Percentiles rank a stretch among this genome's conserved stretches.
Evolutionary conservation across 2,797 vertebrate species (phyloP).

Genomic region (Cetoscarus ocellatus): DNA sequence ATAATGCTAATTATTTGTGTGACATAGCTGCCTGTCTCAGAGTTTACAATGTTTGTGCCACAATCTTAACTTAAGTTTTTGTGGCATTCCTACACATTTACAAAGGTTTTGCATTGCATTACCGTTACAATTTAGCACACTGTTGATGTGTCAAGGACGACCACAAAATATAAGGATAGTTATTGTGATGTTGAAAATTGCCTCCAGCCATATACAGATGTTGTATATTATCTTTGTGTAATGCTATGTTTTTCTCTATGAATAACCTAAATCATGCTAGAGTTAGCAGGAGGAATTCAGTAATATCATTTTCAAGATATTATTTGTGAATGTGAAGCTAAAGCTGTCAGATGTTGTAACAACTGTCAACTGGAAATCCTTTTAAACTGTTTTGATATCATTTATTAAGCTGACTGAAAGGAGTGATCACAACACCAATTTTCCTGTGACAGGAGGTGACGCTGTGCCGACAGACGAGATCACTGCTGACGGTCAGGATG

Average conservation of each 20-base stretch:
- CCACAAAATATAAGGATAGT: background rate
- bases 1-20: too few species aligned
- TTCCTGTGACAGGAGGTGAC: constrained; percentile 84
- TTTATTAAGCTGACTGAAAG: background rate
- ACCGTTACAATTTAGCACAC: background rate
- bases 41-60: too few species aligned
- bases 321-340: background rate
- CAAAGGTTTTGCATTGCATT: background rate
- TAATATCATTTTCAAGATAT: background rate
- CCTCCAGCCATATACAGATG: constrained; percentile 2
- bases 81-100: background rate
- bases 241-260: too few species aligned
- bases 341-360: background rate
- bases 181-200: background rate
- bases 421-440: background rate
- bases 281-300: too few species aligned
- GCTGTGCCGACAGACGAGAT: constrained; percentile 86
- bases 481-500: constrained; percentile 89
- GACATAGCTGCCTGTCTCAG: too few species aligned
- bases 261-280: background rate
- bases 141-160: background rate
- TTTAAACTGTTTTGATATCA: background rate
- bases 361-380: background rate
- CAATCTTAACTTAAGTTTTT: too few species aligned
- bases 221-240: background rate